Conservation (phyloP, 1,140 invertebrate genomes). For the Rhyacophila brunnea region DNA sequence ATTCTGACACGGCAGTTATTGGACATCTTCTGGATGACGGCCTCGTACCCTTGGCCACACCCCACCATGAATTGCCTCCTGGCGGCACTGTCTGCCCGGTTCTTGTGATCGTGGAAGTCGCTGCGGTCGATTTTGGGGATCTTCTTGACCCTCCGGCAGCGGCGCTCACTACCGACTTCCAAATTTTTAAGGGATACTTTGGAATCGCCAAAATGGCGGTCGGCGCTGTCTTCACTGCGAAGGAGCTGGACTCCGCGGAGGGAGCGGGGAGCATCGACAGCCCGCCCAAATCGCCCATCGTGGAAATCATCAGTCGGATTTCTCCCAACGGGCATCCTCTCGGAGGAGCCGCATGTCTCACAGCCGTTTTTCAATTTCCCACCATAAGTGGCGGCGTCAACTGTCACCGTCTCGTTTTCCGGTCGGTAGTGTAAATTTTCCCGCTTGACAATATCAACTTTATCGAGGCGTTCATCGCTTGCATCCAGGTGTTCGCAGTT, state of each 20-base stretch:
- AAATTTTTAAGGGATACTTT: slow-evolving; percentile 37
- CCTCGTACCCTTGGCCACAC: slow-evolving; percentile 22
- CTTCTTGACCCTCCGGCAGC: slow-evolving; percentile 24
- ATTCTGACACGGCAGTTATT: slow-evolving; percentile 15
- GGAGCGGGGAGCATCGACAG: too few species aligned
- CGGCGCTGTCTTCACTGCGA: slow-evolving; percentile 4
- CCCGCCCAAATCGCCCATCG: not conserved
- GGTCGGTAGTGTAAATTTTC: slow-evolving; percentile 17
- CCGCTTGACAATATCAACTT: slow-evolving; percentile 20
- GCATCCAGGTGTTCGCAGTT: slow-evolving; percentile 25
- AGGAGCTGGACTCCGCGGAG: too few species aligned
- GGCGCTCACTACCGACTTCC: slow-evolving; percentile 29
- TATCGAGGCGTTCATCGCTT: slow-evolving; percentile 21
- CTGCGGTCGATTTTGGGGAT: slow-evolving; percentile 19
- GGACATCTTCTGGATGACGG: slow-evolving; percentile 18
- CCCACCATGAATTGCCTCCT: slow-evolving; percentile 17
- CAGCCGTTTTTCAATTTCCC: not conserved
- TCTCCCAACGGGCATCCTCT: slow-evolving; percentile 5
- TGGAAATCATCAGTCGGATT: too few species aligned
- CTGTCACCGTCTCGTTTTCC: slow-evolving; percentile 13
- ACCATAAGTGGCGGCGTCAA: not conserved
- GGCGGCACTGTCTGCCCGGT: slow-evolving; percentile 10
- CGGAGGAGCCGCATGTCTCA: slow-evolving; percentile 3
- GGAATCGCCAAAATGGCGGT: slow-evolving; percentile 5
- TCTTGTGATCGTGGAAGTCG: slow-evolving; percentile 20